Conservation (phyloP, 2,797 vertebrate genomes). For the Pterois miles region DNA sequence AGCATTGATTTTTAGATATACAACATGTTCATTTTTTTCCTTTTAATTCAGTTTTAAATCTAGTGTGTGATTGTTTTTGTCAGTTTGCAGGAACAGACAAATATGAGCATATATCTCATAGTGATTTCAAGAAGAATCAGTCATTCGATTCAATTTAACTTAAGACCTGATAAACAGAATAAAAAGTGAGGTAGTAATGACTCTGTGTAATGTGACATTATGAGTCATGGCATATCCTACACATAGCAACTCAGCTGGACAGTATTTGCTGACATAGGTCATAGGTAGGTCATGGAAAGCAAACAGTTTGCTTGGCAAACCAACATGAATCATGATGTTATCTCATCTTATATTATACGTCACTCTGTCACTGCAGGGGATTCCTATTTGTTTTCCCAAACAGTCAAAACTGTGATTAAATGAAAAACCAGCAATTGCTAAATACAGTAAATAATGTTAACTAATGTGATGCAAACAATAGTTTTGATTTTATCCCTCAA, state of each 20-base stretch:
- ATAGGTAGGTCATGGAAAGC: background rate
- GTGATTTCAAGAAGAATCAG: background rate
- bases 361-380: background rate
- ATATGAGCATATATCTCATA: background rate
- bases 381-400: background rate
- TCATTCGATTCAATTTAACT: background rate
- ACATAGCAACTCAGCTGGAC: background rate
- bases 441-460: background rate
- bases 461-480: background rate
- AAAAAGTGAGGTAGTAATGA: background rate
- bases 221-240: background rate
- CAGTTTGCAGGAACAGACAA: background rate
- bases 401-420: background rate
- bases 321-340: background rate
- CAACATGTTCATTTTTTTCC: background rate
- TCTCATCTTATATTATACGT: constrained; percentile 6
- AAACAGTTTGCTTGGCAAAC: constrained; percentile 19
- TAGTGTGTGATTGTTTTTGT: background rate
- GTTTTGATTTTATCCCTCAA: background rate
- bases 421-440: background rate
- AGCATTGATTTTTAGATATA: background rate
- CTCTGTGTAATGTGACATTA: background rate
- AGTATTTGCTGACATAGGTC: constrained; percentile 2
- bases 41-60: background rate
- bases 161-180: background rate